Conservation (phyloP, 2,888 invertebrate species). For the Molanna angustata region DNA sequence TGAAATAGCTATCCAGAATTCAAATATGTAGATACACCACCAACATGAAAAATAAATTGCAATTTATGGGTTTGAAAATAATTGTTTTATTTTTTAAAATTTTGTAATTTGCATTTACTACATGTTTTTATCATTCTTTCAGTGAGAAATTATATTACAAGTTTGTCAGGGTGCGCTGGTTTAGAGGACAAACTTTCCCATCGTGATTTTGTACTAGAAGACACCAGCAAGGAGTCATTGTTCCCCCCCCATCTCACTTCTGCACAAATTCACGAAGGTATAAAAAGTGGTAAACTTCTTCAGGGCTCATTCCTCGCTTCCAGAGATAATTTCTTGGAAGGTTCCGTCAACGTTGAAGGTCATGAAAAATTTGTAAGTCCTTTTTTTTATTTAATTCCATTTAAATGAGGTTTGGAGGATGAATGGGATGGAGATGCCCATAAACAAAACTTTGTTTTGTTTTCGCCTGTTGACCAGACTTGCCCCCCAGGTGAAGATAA, state of each 20-base stretch:
- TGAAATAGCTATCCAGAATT: too few relatives aligned
- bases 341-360: slow-evolving; percentile 76
- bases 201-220: slow-evolving; percentile 60
- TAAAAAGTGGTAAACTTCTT: slow-evolving; percentile 69
- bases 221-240: slow-evolving; percentile 59
- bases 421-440: slow-evolving; percentile 62
- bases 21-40: too few relatives aligned
- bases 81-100: background rate
- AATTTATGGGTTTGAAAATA: too few relatives aligned
- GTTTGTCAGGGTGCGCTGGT: slow-evolving; percentile 62
- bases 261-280: slow-evolving; percentile 72
- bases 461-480: too few relatives aligned
- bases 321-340: slow-evolving; percentile 92
- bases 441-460: too few relatives aligned
- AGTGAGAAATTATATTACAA: slow-evolving; percentile 76
- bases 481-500: too few relatives aligned
- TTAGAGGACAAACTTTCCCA: slow-evolving; percentile 81
- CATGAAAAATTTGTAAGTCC: slow-evolving; percentile 73
- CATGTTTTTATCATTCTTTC: too few relatives aligned
- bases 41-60: too few relatives aligned
- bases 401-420: too few relatives aligned
- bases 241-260: slow-evolving; percentile 85
- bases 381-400: background rate
- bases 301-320: slow-evolving; percentile 86
- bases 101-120: too few relatives aligned